Evolutionary conservation across 1,140 invertebrate genomes (phyloP).

Genomic region (Anastrepha ludens): DNA sequence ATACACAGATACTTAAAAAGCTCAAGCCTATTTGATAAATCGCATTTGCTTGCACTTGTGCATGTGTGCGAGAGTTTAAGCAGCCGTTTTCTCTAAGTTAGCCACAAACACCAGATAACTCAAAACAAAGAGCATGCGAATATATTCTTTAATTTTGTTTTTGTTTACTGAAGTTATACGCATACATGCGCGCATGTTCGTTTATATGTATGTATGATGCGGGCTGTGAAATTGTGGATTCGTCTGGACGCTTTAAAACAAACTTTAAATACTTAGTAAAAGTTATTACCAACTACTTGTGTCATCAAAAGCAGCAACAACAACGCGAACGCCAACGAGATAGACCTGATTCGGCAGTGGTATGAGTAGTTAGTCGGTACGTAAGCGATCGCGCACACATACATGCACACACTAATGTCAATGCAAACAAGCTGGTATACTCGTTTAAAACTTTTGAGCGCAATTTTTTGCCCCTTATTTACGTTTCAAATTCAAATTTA

Average conservation of each 20-base stretch:
- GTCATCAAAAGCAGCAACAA: not conserved
- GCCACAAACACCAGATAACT: too few species aligned
- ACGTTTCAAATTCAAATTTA: constrained; percentile 42
- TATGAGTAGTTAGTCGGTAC: not conserved
- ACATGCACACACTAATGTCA: not conserved
- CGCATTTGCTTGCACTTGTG: too few species aligned
- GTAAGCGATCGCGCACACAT: not conserved
- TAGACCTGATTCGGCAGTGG: not conserved
- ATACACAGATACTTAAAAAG: too few species aligned
- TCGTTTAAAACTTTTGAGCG: constrained; percentile 22
- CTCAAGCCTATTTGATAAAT: too few species aligned
- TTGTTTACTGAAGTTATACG: too few species aligned
- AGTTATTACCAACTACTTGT: not conserved
- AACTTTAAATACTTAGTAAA: not conserved
- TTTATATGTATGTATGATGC: too few species aligned
- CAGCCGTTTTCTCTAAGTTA: too few species aligned
- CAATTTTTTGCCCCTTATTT: constrained; percentile 18
- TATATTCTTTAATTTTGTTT: too few species aligned
- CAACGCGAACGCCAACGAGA: not conserved
- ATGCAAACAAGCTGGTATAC: not conserved
- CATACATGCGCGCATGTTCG: too few species aligned
- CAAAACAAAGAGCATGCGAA: too few species aligned
- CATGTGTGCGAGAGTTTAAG: too few species aligned
- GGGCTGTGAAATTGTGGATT: too few species aligned
- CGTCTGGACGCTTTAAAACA: not conserved